Evolutionary conservation across 2,113 vertebrate species (phyloP), one percentile per base, ranked within the genome.

Genomic region (Furnarius figulus): DNA sequence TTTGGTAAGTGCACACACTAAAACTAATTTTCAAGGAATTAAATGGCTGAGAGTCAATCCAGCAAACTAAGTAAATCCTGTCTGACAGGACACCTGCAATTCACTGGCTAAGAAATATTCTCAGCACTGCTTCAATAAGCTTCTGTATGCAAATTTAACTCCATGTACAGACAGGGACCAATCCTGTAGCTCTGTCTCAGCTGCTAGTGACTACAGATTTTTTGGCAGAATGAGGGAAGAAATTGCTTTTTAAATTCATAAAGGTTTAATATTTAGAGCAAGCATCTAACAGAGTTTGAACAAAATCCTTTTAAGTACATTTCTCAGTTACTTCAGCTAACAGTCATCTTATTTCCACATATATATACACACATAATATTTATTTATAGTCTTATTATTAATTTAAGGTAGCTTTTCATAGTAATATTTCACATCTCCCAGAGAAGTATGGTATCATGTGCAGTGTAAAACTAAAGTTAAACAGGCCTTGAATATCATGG

Each of bases 1-100:
- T 82, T 76, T 94, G 58, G 17, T 59, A 89, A 91, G 28, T 73
- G 68, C 66, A 81, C 37, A 78, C 40, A 82, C 61, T 78, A 49
- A 94, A 91, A 52, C 66, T 85, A 53, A 95, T 96, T 80, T 89
- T 70, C 86, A 91, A 85, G 73, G 86, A 85, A 82, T 94, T 89
- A 85, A 85, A 89, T 87, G 52, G 11, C 58, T 87, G 30, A 79
- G 39, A 89, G 37, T 59, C 61, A 56, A 78, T 75, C 35, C 62
- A 91, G 62, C 23, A 90, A 90, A 86, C 1, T 9, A 73, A 92
- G 70, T 75, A 92, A 95, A 95, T 89, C 55, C 58, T 89, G 52
- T 58, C 73, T 82, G 59, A 73, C 18, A 84, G 73, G 90, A 68
- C 62, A 86, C 71, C 37, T 80, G 44, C 35, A 80, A 77, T 75